phyloP scores from a whole-genome alignment of 2,888 invertebrate genomes.

The Timema podura region DNA sequence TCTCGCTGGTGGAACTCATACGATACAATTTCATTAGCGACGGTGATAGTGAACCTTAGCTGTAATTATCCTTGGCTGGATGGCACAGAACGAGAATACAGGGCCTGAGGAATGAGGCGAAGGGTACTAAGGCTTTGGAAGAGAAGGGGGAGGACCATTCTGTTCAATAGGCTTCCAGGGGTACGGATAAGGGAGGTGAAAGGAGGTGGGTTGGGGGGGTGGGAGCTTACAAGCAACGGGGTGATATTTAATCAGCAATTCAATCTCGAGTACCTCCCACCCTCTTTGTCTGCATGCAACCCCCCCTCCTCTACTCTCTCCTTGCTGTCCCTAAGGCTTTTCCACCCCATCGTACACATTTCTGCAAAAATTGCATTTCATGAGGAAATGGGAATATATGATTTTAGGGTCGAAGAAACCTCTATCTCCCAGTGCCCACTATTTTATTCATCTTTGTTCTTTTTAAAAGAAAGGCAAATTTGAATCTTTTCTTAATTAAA shows the following conservation, averaged over 20 bases:
- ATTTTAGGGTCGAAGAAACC: too few relatives aligned
- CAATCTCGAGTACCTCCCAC: slow-evolving; percentile 24
- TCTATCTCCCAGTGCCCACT: too few relatives aligned
- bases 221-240: slow-evolving; percentile 11
- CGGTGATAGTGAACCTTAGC: too few relatives aligned
- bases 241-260: slow-evolving; percentile 28
- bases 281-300: too few relatives aligned
- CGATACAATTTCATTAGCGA: slow-evolving; percentile 14
- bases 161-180: background rate
- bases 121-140: background rate
- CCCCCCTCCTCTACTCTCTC: background rate
- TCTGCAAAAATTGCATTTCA: slow-evolving; percentile 25
- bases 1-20: too few relatives aligned
- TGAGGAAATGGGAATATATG: background rate
- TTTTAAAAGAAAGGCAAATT: too few relatives aligned
- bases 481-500: too few relatives aligned
- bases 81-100: too few relatives aligned
- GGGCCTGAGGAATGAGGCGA: background rate
- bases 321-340: slow-evolving; percentile 6
- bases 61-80: too few relatives aligned
- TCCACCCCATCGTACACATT: slow-evolving; percentile 6
- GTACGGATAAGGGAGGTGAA: background rate
- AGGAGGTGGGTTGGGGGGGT: background rate
- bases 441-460: too few relatives aligned
- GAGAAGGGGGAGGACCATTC: slow-evolving; percentile 2